Evolutionary conservation across 2,113 vertebrate species (phyloP).

Genomic region (Typhlomys cinereus): DNA sequence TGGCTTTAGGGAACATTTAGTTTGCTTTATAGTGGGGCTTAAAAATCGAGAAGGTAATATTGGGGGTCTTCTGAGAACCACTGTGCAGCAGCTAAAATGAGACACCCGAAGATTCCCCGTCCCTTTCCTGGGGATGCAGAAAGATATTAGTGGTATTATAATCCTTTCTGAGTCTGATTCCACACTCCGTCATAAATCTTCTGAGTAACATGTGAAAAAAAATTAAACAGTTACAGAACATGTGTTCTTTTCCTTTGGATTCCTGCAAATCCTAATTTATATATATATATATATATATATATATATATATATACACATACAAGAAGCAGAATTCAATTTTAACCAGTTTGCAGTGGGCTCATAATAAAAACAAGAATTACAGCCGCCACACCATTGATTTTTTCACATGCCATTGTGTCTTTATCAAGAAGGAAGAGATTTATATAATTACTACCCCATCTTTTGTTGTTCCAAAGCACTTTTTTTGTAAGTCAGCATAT

Average conservation of each 20-base stretch:
- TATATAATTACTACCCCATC: constrained; percentile 90
- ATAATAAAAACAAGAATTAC: constrained; percentile 88
- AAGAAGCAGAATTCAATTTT: constrained; percentile 86
- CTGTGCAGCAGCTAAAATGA: constrained; percentile 55
- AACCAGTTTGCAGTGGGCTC: constrained; percentile 87
- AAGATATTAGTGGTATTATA: constrained; percentile 57
- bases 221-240: constrained; percentile 81
- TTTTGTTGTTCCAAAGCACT: constrained; percentile 88
- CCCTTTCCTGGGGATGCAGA: constrained; percentile 64
- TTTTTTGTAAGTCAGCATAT: constrained; percentile 88
- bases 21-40: constrained; percentile 85
- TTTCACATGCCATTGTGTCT: constrained; percentile 86
- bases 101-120: constrained; percentile 62
- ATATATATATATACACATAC: constrained; percentile 61
- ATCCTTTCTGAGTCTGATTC: constrained; percentile 78
- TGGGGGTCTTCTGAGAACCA: constrained; percentile 75
- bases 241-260: constrained; percentile 77
- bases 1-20: constrained; percentile 86
- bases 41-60: constrained; percentile 82
- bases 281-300: constrained; percentile 60
- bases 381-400: constrained; percentile 86
- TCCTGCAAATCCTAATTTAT: constrained; percentile 77
- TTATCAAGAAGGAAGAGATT: constrained; percentile 90
- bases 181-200: constrained; percentile 74
- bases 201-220: constrained; percentile 68